Percentiles rank a stretch among this genome's conserved stretches.
Conservation (phyloP, 2,888 invertebrate species). For the Polymixis flavicincta region DNA sequence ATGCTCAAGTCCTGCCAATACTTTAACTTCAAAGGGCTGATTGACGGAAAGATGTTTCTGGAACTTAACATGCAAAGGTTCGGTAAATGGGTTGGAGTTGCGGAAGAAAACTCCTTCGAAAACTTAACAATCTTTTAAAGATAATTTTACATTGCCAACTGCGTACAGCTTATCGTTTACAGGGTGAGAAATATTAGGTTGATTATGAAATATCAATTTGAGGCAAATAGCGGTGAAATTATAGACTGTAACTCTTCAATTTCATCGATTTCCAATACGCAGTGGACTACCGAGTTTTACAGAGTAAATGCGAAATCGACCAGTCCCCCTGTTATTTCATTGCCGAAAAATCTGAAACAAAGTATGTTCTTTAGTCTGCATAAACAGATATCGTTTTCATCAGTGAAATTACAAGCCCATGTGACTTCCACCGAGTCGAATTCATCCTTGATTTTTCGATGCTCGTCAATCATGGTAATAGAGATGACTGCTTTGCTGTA, state of each 20-base stretch:
- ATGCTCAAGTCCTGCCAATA: slow-evolving; percentile 31
- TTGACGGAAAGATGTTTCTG: slow-evolving; percentile 23
- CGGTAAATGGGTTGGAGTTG: no score
- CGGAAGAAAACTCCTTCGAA: slow-evolving; percentile 8
- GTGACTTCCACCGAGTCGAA: neutral
- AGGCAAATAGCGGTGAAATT: neutral
- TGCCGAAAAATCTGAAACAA: neutral
- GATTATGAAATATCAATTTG: neutral
- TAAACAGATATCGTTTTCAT: neutral
- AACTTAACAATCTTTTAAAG: neutral
- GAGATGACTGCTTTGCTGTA: neutral
- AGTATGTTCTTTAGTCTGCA: neutral
- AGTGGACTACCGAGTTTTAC: neutral
- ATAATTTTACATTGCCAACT: neutral
- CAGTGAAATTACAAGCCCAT: neutral
- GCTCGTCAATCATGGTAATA: neutral
- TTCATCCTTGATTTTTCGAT: neutral
- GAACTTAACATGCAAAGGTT: slow-evolving; percentile 45
- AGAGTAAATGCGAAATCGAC: neutral
- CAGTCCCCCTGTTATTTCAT: neutral
- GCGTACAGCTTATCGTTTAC: neutral
- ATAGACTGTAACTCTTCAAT: neutral
- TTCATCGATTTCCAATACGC: neutral
- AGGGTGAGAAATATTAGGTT: neutral
- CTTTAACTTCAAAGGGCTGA: slow-evolving; percentile 47